Percentiles rank a stretch among this genome's conserved stretches.
These are phyloP conservation scores for Zelostemma sp. DNA, from an alignment of 1,140 invertebrate genomes.

Conservation along the genomic window DNA sequence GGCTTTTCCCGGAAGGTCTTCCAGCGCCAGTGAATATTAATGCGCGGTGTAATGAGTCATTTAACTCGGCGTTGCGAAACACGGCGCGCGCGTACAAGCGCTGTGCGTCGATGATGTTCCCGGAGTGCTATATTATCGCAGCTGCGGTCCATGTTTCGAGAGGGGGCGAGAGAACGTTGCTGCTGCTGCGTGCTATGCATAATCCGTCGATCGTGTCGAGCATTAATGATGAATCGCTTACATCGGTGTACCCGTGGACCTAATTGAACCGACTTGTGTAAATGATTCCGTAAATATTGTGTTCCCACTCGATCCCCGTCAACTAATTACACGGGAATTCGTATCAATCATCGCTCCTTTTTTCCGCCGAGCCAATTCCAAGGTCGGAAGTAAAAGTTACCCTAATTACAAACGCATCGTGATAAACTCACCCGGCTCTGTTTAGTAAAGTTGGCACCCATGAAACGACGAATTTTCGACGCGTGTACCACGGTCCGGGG, in stretches of 20 bases:
- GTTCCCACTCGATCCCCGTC: too few species aligned
- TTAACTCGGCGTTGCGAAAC: not conserved
- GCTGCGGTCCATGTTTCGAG: not conserved
- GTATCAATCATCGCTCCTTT: too few species aligned
- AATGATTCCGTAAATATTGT: too few species aligned
- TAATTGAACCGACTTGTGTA: not conserved
- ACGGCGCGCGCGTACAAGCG: not conserved
- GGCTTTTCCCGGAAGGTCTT: not conserved
- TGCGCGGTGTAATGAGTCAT: conserved; percentile 3
- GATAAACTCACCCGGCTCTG: conserved; percentile 58
- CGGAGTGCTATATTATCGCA: not conserved
- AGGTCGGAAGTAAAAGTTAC: not conserved
- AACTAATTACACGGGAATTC: too few species aligned
- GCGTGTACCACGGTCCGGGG: conserved; percentile 43
- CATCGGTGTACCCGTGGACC: not conserved
- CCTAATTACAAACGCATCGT: not conserved
- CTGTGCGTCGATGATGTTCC: not conserved
- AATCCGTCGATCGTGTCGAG: conserved; percentile 1
- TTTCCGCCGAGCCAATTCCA: not conserved
- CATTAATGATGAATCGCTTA: conserved; percentile 3
- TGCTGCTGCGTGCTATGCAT: not conserved
- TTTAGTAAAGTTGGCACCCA: conserved; percentile 63
- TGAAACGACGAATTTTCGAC: conserved; percentile 55
- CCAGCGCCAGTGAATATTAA: conserved; percentile 3
- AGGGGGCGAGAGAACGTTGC: not conserved